Evolutionary conservation across 1,140 invertebrate genomes (phyloP), one percentile per base, ranked within the genome.

Genomic region (Onthophagus taurus): DNA sequence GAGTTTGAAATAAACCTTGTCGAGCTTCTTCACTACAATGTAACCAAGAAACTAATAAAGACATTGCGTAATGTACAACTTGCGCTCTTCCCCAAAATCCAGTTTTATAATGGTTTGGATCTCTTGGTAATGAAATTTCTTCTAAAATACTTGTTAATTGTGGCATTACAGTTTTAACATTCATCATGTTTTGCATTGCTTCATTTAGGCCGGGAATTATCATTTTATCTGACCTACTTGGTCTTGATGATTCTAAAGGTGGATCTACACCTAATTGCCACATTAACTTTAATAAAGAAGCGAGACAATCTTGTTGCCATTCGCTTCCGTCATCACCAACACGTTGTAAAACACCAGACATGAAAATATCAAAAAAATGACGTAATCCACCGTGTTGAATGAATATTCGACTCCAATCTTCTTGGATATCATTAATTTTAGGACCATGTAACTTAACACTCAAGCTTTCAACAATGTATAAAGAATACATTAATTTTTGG

Each of bases 221-320:
- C 36, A 55, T 62, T 54, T 63, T 63, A 33, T 65, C 59, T 12
- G 48, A 55, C 23, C 57, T 43, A n/a, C 47, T 52, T 13, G 55
- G 46, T 43, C 53, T 49, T 46, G 58, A 57, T n/a, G n/a, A n/a
- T 64, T 71, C 50, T 56, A 65, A 51, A 57, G 68, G 54, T 4
- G 63, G 63, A 20, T 83, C 72, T 3, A 91, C 83, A 0, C 90
- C 89, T 31, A 94, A 76, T 45, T 89, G 80, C 64, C 83, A 93
- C 13, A 95, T 64, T 42, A 90, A 70, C 53, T 89, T 85, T 11
- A 95, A 59, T 8, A 96, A 63, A 52, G 85, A 83, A 1, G 89
- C 88, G 7, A 95, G 68, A 61, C 90, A 94, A 58, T 96, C 92
- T 65, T 94, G 90, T 42, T 89, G 83, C 92, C 92, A 95, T 67